A percentile compares a stretch with the other conserved stretches of the same genome.
Evolutionary conservation across 2,888 invertebrate species (phyloP).

Genomic region (Siphonodentalium dalli): DNA sequence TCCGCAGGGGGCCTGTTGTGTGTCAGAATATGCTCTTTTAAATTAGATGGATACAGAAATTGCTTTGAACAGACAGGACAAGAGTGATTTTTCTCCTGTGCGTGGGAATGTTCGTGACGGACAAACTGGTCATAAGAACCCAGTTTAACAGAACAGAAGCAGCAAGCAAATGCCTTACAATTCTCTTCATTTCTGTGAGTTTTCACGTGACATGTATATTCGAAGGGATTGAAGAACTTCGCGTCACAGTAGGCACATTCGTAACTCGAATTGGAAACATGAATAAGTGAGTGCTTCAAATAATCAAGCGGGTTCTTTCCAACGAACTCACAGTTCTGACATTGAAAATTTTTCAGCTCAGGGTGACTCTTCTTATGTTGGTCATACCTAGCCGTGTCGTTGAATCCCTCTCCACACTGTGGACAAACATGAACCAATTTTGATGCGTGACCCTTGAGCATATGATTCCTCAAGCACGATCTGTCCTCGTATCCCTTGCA

Average conservation of each 20-base stretch:
- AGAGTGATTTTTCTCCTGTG: constrained; percentile 34
- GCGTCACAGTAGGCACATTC: constrained; percentile 38
- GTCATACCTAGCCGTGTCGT: constrained; percentile 33
- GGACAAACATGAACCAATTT: constrained; percentile 41
- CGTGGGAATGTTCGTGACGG: constrained; percentile 48
- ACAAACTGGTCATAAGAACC: constrained; percentile 45
- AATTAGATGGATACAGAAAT: constrained; percentile 37
- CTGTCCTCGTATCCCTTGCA: constrained; percentile 47
- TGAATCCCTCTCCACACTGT: constrained; percentile 46
- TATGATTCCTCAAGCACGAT: constrained; percentile 41
- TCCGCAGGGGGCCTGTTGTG: constrained; percentile 26
- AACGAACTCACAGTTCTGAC: constrained; percentile 41
- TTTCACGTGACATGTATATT: constrained; percentile 45
- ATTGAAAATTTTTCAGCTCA: constrained; percentile 41
- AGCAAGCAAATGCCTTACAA: constrained; percentile 39
- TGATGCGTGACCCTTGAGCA: constrained; percentile 41
- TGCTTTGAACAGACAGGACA: constrained; percentile 40
- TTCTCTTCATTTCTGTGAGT: constrained; percentile 36
- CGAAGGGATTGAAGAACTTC: constrained; percentile 44
- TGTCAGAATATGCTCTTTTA: constrained; percentile 39
- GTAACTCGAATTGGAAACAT: constrained; percentile 33
- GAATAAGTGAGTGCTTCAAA: constrained; percentile 43
- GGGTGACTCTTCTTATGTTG: constrained; percentile 45
- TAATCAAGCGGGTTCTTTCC: constrained; percentile 42
- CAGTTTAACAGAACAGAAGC: constrained; percentile 42